Conservation (phyloP, 2,888 invertebrate species). For the Heliconius ethilla region DNA sequence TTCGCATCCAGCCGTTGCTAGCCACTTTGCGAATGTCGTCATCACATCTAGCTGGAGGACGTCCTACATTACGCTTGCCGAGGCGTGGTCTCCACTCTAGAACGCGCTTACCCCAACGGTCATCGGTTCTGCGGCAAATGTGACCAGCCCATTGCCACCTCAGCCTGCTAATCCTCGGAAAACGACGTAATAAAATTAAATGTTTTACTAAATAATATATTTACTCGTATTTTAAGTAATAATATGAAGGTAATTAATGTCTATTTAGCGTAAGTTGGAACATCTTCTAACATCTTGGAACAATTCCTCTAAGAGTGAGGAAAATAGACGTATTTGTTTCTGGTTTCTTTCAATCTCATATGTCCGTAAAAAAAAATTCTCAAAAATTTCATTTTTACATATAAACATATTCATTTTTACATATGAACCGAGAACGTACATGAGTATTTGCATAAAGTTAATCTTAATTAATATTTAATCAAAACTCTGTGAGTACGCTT, state of each 20-base stretch:
- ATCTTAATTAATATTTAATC: slow-evolving; percentile 9
- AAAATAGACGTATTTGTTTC: not conserved
- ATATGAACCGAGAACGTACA: not conserved
- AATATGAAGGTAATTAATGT: not conserved
- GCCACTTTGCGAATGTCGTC: too few relatives aligned
- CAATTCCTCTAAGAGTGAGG: not conserved
- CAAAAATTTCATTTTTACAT: not conserved
- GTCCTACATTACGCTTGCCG: too few relatives aligned
- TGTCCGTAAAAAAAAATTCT: not conserved
- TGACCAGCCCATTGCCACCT: too few relatives aligned
- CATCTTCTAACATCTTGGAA: not conserved
- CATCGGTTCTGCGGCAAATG: too few relatives aligned
- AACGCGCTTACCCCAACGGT: too few relatives aligned
- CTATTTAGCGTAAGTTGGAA: not conserved
- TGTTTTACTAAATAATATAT: slow-evolving; percentile 5
- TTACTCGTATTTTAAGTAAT: not conserved
- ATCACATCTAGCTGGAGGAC: too few relatives aligned
- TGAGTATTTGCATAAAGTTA: slow-evolving; percentile 5
- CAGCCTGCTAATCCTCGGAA: too few relatives aligned
- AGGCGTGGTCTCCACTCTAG: too few relatives aligned
- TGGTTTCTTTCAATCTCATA: not conserved
- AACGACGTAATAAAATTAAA: not conserved
- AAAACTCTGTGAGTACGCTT: not conserved
- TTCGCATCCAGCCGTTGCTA: too few relatives aligned
- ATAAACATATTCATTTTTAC: not conserved